Evolutionary conservation across 2,797 vertebrate species (phyloP).

Genomic region (Phataginus tricuspis): DNA sequence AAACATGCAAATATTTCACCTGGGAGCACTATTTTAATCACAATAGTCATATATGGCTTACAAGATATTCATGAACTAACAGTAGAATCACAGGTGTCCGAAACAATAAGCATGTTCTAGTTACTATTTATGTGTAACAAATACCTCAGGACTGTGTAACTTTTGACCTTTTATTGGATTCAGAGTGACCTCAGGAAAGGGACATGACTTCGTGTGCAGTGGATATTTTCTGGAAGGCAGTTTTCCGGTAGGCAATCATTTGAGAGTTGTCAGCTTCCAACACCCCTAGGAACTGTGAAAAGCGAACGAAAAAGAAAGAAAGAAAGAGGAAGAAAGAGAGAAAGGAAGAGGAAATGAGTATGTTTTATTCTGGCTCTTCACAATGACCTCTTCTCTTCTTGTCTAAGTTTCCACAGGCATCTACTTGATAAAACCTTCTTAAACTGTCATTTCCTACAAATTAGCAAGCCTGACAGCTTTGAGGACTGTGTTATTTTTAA

Average conservation of each 20-base stretch:
- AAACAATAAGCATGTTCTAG: not conserved
- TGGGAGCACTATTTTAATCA: not conserved
- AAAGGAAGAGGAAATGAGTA: not conserved
- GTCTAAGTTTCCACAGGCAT: not conserved
- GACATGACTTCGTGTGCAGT: not conserved
- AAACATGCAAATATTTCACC: not conserved
- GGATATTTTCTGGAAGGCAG: not conserved
- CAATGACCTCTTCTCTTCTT: not conserved
- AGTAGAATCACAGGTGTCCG: not conserved
- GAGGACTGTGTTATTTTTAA: constrained; percentile 21
- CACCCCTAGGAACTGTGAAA: not conserved
- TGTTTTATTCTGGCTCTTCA: not conserved
- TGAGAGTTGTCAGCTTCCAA: not conserved
- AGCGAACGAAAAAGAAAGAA: no score
- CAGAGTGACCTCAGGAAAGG: no score
- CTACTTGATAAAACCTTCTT: not conserved
- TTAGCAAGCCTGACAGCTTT: not conserved
- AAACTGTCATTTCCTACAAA: not conserved
- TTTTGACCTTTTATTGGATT: not conserved
- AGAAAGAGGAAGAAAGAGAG: no score
- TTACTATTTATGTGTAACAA: not conserved
- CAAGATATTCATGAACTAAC: not conserved
- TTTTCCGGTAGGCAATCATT: not conserved
- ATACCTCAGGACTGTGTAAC: not conserved
- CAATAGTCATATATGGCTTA: not conserved